A percentile compares a stretch with the other conserved stretches of the same genome.
Evolutionary conservation across 2,113 vertebrate species (phyloP).

Genomic region (Dipodomys merriami): DNA sequence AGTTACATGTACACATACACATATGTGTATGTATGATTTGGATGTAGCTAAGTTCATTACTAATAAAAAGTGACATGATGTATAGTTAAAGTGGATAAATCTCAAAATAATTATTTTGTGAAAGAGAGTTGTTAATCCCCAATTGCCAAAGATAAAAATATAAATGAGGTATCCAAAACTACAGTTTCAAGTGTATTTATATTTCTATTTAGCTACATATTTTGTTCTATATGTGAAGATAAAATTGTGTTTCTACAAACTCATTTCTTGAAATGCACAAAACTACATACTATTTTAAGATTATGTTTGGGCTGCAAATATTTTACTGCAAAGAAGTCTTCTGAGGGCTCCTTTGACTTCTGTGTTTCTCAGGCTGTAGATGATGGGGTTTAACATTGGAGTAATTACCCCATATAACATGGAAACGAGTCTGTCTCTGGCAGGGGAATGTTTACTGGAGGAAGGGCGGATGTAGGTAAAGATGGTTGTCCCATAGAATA

Average conservation of each 20-base stretch:
- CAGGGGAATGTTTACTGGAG: background rate
- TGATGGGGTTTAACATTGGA: conserved; percentile 51
- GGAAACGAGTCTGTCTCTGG: conserved; percentile 41
- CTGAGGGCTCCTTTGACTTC: conserved; percentile 50
- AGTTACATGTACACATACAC: no score
- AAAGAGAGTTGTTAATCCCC: background rate
- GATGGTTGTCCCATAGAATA: conserved; percentile 42
- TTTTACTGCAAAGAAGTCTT: background rate
- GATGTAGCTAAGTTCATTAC: background rate
- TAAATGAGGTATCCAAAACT: background rate
- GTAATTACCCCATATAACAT: conserved; percentile 49
- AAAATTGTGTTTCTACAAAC: background rate
- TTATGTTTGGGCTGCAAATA: background rate
- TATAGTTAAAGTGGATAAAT: background rate
- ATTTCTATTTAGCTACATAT: background rate
- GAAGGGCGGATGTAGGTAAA: conserved; percentile 3
- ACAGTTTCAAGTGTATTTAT: background rate
- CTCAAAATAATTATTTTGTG: background rate
- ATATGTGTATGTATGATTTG: no score
- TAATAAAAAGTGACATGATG: background rate
- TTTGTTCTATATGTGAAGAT: background rate
- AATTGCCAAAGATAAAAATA: background rate
- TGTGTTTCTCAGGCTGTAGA: conserved; percentile 56
- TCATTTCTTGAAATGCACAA: background rate
- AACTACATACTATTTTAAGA: background rate